These are phyloP conservation scores for Thalassoma bifasciatum DNA, from an alignment of 2,113 vertebrate genomes.

Conservation along the genomic window DNA sequence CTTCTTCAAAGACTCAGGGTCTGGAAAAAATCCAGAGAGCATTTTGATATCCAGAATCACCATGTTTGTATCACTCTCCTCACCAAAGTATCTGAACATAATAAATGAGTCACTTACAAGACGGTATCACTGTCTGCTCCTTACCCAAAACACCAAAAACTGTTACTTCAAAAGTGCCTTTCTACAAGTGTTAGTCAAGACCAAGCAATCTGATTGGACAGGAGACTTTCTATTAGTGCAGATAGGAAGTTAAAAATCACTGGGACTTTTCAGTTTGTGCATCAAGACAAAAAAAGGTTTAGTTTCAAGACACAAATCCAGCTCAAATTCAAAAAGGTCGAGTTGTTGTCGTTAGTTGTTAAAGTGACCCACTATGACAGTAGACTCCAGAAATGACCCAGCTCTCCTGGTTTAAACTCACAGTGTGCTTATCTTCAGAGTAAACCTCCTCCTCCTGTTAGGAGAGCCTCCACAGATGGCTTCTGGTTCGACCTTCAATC, in stretches of 20 bases:
- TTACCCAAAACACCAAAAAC: neutral
- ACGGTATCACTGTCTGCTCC: neutral
- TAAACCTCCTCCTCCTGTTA: slow-evolving; percentile 7
- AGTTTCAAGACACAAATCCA: no score
- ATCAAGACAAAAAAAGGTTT: no score
- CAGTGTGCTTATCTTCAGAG: slow-evolving; percentile 17
- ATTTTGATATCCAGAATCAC: slow-evolving; percentile 68
- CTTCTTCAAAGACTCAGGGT: slow-evolving; percentile 20
- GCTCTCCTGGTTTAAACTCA: slow-evolving; percentile 48
- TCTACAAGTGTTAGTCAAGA: no score
- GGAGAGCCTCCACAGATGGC: slow-evolving; percentile 20
- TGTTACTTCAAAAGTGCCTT: neutral
- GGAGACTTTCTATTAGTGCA: no score
- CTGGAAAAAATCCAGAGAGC: slow-evolving; percentile 68
- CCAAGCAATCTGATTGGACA: no score
- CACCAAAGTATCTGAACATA: slow-evolving; percentile 48
- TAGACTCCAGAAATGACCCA: no score
- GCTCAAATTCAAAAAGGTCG: no score
- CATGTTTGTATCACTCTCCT: slow-evolving; percentile 61
- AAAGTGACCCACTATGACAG: no score
- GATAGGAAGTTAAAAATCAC: no score
- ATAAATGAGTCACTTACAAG: neutral
- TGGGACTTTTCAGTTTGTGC: no score
- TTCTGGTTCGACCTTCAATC: slow-evolving; percentile 11
- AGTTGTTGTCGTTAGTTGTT: no score